A percentile compares a stretch with the other conserved stretches of the same genome.
Conservation (phyloP, 2,797 vertebrate species). For the Peromyscus eremicus region DNA sequence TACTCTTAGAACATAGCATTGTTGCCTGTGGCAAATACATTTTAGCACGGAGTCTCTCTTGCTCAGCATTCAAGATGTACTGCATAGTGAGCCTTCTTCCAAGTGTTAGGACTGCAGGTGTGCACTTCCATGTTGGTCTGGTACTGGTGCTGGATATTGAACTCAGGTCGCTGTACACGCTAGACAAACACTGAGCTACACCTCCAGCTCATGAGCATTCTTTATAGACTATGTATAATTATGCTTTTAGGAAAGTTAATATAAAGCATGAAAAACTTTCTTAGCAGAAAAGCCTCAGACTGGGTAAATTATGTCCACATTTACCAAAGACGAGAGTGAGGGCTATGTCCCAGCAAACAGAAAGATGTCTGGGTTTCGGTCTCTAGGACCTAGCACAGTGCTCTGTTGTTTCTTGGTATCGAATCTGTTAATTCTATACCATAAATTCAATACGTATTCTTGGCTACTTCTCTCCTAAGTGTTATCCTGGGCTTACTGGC, state of each 20-base stretch:
- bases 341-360: not conserved
- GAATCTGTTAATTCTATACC: not conserved
- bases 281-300: not conserved
- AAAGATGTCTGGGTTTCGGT: not conserved
- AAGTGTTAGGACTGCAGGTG: not conserved
- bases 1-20: not conserved
- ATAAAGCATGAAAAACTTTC: not conserved
- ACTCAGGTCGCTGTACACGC: not conserved
- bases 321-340: not conserved
- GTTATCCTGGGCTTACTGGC: not conserved
- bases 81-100: not conserved
- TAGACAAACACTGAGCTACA: not conserved
- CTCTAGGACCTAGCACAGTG: not conserved
- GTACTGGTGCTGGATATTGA: not conserved
- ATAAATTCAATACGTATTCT: not conserved
- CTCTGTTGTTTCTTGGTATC: not conserved
- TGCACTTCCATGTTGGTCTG: not conserved
- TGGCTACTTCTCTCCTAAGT: not conserved
- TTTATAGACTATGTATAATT: not conserved
- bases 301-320: not conserved
- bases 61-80: not conserved
- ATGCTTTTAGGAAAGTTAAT: not conserved
- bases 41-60: rapidly evolving
- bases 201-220: not conserved
- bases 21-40: not conserved